These are phyloP conservation scores for Drosophila gunungcola DNA, from an alignment of 1,140 invertebrate species.

Conservation along the genomic window DNA sequence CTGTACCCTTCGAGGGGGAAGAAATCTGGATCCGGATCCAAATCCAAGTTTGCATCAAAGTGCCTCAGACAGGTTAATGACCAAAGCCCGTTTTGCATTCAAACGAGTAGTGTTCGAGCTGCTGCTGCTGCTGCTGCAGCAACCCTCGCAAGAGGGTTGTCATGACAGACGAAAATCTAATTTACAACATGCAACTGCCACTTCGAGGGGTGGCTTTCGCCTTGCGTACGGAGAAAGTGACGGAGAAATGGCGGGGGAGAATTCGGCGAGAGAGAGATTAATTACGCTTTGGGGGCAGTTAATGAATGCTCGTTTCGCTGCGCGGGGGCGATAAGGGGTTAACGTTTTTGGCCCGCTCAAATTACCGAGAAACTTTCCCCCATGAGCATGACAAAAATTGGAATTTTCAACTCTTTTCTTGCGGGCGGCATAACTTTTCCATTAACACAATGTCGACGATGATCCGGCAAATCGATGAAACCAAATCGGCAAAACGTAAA, in stretches of 20 bases:
- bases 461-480: conserved; percentile 46
- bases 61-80: conserved; percentile 80
- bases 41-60: conserved; percentile 60
- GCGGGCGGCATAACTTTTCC: conserved; percentile 59
- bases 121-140: conserved; percentile 32
- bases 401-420: conserved; percentile 47
- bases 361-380: conserved; percentile 59
- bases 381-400: conserved; percentile 70
- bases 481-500: conserved; percentile 42
- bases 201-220: conserved; percentile 35
- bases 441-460: conserved; percentile 55
- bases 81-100: conserved; percentile 79
- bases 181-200: conserved; percentile 78
- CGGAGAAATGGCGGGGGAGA: neutral
- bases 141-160: conserved; percentile 64
- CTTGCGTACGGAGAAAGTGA: neutral
- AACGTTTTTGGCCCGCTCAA: conserved; percentile 65
- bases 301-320: conserved; percentile 60
- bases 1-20: conserved; percentile 38
- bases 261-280: conserved; percentile 53
- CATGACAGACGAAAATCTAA: conserved; percentile 80
- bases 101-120: conserved; percentile 44
- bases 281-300: conserved; percentile 70
- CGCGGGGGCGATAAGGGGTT: conserved; percentile 69
- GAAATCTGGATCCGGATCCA: conserved; percentile 1